phyloP scores from a whole-genome alignment of 2,797 vertebrate genomes.

The Phataginus tetradactyla region DNA sequence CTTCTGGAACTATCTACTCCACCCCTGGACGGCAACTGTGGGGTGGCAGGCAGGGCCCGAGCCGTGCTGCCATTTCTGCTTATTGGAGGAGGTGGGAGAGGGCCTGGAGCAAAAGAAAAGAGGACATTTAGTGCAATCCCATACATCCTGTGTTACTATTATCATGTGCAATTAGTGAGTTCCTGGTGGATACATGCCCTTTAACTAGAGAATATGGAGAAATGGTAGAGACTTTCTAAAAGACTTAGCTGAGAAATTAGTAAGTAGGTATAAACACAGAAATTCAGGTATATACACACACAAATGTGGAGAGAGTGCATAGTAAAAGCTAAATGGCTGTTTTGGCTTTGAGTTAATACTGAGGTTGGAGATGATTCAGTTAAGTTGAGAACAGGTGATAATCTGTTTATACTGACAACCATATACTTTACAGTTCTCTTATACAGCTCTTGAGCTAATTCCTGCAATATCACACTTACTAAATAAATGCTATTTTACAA shows the following conservation, averaged over 20 bases:
- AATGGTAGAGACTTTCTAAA: not conserved
- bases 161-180: not conserved
- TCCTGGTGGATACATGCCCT: not conserved
- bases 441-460: constrained; percentile 32
- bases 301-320: not conserved
- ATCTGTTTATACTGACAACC: constrained; percentile 15
- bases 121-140: not conserved
- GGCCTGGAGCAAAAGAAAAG: constrained; percentile 86
- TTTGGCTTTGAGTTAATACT: not conserved
- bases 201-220: not conserved
- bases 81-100: constrained; percentile 93
- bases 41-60: constrained; percentile 88
- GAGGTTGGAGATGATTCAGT: not conserved
- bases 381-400: constrained; percentile 20
- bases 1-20: constrained; percentile 88
- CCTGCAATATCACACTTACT: not conserved
- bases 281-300: not conserved
- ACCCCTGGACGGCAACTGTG: constrained; percentile 89
- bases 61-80: constrained; percentile 89
- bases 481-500: not conserved
- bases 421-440: constrained; percentile 15
- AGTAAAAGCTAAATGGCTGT: not conserved
- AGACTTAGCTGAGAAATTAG: not conserved
- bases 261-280: not conserved
- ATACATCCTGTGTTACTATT: not conserved